Percentiles rank a stretch among this genome's conserved stretches.
Evolutionary conservation across 2,888 invertebrate species (phyloP).

Genomic region (Panorpa germanica): DNA sequence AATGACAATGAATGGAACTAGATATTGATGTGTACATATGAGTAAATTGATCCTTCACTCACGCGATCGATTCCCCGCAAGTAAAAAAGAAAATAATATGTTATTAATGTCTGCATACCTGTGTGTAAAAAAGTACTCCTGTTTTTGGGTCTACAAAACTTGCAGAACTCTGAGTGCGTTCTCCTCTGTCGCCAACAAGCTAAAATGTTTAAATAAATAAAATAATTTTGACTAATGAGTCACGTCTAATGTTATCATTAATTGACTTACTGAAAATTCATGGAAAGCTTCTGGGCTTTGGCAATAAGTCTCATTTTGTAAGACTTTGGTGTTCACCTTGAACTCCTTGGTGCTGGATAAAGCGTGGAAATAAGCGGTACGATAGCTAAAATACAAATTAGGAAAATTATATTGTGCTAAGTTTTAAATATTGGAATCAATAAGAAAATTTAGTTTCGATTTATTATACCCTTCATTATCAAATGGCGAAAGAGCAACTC

Average conservation of each 20-base stretch:
- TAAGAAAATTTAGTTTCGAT: constrained; percentile 1
- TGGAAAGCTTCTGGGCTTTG: constrained; percentile 44
- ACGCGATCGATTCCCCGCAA: too few species aligned
- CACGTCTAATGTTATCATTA: too few species aligned
- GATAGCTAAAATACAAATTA: background rate
- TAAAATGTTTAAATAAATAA: too few species aligned
- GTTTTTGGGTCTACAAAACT: constrained; percentile 48
- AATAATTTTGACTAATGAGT: too few species aligned
- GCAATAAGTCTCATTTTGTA: constrained; percentile 54
- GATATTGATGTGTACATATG: too few species aligned
- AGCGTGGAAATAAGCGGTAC: background rate
- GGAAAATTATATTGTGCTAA: background rate
- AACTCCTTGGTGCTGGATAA: constrained; percentile 50
- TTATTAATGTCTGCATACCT: too few species aligned
- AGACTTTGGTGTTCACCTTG: constrained; percentile 50
- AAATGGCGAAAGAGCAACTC: constrained; percentile 39
- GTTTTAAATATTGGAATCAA: background rate
- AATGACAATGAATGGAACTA: too few species aligned
- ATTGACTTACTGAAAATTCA: too few species aligned
- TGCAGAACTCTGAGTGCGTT: constrained; percentile 51
- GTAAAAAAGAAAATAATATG: too few species aligned
- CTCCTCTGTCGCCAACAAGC: constrained; percentile 51
- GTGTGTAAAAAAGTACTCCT: constrained; percentile 56
- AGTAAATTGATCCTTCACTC: too few species aligned
- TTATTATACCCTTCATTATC: constrained; percentile 18